Evolutionary conservation across 2,113 vertebrate genomes (phyloP), one percentile per base, ranked within the genome.

Genomic region (Benthochromis sp.): DNA sequence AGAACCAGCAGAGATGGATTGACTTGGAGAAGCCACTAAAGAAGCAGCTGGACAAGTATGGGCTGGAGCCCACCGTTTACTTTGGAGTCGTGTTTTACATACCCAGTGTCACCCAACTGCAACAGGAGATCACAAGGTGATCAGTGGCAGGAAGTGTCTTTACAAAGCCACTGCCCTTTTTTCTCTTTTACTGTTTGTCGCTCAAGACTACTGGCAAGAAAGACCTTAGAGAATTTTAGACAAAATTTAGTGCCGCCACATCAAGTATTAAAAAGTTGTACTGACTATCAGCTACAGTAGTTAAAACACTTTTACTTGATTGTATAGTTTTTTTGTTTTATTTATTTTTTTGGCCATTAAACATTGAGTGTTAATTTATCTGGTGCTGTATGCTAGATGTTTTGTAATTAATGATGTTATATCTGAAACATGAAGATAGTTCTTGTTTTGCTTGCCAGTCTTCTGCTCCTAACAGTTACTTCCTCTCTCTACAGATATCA

Each of bases 101-200:
- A 94, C 98, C 98, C 85, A 97, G 96, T 6, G 97, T 98, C 40
- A 96, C 96, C 38, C 98, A 99, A 83, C 97, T 99, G 92, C 98
- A 99, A 92, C 98, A 99, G 95, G 98, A 99, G 93, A 98, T 99
- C 92, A 99, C 99, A 94, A 98, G 98, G 98, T 99, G 89, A 97
- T 84, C 45, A 78, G 73, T 5, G 24, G 17, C 38, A 38, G 12
- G 5, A 88, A 8, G 38, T 52, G 82, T 59, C 57, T 63, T 84
- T 11, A 83, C 21, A 17, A 7, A 76, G 31, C 38, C 29, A 12
- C 13, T 47, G 19, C 47, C 11, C 5, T 45, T 61, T 43, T 43
- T 78, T 50, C 45, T 52, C 6, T 50, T 78, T n/a, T 78, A 8
- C 16, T 31, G 45, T 78, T 78, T 78, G 24, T 52, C 6, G 0